Conservation (phyloP, 2,888 invertebrate species). For the Pheosia tremula region DNA sequence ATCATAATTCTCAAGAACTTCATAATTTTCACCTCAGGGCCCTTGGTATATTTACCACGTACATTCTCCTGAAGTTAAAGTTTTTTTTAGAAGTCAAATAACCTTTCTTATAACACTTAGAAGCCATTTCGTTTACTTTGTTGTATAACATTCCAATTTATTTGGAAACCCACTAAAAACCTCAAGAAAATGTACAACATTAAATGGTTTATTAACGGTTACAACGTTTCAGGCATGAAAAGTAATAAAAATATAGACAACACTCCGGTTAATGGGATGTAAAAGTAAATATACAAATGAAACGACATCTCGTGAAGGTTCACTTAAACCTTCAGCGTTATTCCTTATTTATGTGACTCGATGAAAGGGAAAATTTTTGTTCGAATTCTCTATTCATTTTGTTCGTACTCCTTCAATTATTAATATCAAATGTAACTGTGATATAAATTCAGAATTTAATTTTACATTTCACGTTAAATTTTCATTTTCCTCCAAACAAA, state of each 20-base stretch:
- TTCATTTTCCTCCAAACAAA: neutral
- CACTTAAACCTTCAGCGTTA: neutral
- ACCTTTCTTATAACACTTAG: too few relatives aligned
- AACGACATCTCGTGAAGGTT: conserved; percentile 4
- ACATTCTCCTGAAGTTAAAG: too few relatives aligned
- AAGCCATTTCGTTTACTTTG: too few relatives aligned
- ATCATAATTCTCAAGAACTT: too few relatives aligned
- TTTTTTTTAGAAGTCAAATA: too few relatives aligned
- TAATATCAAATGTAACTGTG: too few relatives aligned
- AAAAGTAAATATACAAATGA: conserved; percentile 7
- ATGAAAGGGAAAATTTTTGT: neutral
- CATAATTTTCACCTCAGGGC: too few relatives aligned
- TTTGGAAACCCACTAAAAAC: neutral
- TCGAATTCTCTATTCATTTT: too few relatives aligned
- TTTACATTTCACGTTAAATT: neutral
- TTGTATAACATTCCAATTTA: neutral
- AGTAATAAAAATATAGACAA: conserved; percentile 3
- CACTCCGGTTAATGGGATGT: conserved; percentile 5
- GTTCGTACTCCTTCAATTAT: too few relatives aligned
- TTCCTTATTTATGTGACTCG: neutral
- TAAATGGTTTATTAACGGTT: conserved; percentile 5
- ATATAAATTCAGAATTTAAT: neutral
- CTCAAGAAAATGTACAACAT: neutral
- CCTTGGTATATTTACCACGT: too few relatives aligned
- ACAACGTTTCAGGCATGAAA: conserved; percentile 6